A percentile compares a stretch with the other conserved stretches of the same genome.
These are phyloP conservation scores for Danaus plexippus DNA, from an alignment of 1,140 invertebrate genomes.

Conservation along the genomic window DNA sequence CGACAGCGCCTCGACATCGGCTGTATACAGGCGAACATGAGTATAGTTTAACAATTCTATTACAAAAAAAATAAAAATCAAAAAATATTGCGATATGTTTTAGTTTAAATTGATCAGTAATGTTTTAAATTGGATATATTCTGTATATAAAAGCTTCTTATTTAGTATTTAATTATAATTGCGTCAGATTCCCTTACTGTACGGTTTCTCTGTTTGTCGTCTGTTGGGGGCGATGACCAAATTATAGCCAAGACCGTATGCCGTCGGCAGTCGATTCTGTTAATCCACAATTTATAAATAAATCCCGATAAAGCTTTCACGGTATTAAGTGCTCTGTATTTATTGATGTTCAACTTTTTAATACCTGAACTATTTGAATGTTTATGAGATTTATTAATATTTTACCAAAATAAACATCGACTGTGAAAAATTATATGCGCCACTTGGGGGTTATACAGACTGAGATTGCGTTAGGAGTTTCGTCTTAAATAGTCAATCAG, in stretches of 20 bases:
- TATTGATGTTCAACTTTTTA: no score
- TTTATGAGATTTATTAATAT: no score
- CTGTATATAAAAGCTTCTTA: no score
- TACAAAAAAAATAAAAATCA: no score
- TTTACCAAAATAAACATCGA: no score
- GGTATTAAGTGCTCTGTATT: slow-evolving; percentile 6
- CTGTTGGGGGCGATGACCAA: slow-evolving; percentile 53
- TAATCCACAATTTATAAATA: slow-evolving; percentile 24
- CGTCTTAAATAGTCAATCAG: slow-evolving; percentile 68
- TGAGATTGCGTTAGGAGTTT: slow-evolving; percentile 21
- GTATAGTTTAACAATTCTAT: slow-evolving; percentile 18
- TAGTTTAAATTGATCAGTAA: no score
- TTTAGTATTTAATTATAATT: no score
- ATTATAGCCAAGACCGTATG: slow-evolving; percentile 56
- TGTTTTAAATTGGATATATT: slow-evolving; percentile 60
- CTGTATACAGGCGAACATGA: background rate
- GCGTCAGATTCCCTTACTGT: no score
- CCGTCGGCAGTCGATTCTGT: slow-evolving; percentile 30
- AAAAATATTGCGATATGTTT: slow-evolving; percentile 27
- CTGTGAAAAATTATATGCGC: no score
- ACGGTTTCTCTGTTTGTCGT: slow-evolving; percentile 3
- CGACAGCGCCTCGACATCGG: slow-evolving; percentile 25
- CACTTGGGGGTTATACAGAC: no score
- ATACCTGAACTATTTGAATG: no score
- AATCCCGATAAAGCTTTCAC: slow-evolving; percentile 39